phyloP scores from a whole-genome alignment of 2,113 vertebrate genomes.

The Mastomys natalensis region DNA sequence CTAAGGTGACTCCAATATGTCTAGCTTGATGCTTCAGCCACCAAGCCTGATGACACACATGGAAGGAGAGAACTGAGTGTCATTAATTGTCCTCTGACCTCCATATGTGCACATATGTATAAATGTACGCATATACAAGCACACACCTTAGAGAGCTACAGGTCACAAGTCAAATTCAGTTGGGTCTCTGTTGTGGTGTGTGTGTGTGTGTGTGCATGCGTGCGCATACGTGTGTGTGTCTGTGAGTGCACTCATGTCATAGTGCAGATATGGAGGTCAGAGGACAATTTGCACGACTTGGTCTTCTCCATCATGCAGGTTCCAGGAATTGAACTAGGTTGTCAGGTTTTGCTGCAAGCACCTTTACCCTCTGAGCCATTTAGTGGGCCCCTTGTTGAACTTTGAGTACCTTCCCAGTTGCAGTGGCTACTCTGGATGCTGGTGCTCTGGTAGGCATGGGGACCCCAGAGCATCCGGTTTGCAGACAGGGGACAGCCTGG shows the following conservation, averaged over 20 bases:
- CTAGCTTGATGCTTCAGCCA: not conserved
- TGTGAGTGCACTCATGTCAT: not conserved
- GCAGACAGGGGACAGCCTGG: not conserved
- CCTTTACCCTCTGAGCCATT: not conserved
- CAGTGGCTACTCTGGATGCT: not conserved
- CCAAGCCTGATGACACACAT: not conserved
- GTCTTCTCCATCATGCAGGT: not conserved
- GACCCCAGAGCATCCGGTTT: too few relatives aligned
- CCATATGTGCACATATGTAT: not conserved
- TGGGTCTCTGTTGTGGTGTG: not conserved
- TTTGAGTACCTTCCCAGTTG: not conserved
- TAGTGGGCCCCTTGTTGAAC: not conserved
- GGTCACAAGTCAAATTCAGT: not conserved
- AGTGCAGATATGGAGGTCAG: not conserved
- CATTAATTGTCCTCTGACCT: not conserved
- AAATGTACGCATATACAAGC: not conserved
- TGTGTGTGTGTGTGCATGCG: too few relatives aligned
- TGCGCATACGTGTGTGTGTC: not conserved
- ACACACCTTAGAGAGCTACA: not conserved
- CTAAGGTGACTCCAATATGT: not conserved
- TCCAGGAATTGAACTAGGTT: not conserved
- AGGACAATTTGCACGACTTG: not conserved
- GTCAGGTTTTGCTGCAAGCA: not conserved
- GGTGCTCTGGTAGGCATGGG: accelerated
- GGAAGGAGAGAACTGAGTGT: not conserved